Base-by-base conservation (phyloP, 2,797 vertebrate genomes). In the Hemitrygon akajei region DNA sequence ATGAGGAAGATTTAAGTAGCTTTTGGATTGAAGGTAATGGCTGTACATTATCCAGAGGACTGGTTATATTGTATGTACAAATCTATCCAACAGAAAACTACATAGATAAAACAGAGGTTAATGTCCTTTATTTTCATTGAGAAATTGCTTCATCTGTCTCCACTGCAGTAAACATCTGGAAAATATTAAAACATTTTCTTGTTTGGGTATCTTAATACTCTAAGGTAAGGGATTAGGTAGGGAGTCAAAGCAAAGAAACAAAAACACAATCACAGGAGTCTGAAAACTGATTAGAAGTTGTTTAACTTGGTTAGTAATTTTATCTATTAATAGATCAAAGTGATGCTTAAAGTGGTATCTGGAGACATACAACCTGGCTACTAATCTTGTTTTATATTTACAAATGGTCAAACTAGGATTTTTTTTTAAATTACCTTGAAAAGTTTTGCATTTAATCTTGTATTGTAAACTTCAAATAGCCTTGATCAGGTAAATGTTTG, bases 301-400 rank as follows among this genome's bases (percentile, higher is more conserved):
- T 87, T 66, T 87, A 34, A 87, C 30, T 34, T 63, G 58, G 58
- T 87, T 66, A 87, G 84, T 66, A 66, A 87, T 87, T 87, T n/a
- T n/a, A 66, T 66, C 30, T 63, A 63, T n/a, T n/a, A 27, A 30
- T 60, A 63, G 16, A 27, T 63, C 56, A 4, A 60, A 27, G 30
- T 16, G 16, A 34, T 60, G 14, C 69, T 22, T 71, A 14, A 20
- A 69, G 69, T 71, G 69, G 20, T 71, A 14, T 16, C 5, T 71
- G 69, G 69, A 20, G 47, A 71, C 14, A 71, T 71, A 18, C 34
- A 37, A 18, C 5, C 37, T 7, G 40, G 34, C 34, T 22, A 40
- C 40, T 7, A 80, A 80, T 18, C 34, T 80, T 40, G 22, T 84
- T 58, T 58, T 27, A 14, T 25, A 73, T 73, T 73, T 73, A 73